Evolutionary conservation across 2,888 invertebrate species (phyloP).

Genomic region (Lampropteryx suffumata): DNA sequence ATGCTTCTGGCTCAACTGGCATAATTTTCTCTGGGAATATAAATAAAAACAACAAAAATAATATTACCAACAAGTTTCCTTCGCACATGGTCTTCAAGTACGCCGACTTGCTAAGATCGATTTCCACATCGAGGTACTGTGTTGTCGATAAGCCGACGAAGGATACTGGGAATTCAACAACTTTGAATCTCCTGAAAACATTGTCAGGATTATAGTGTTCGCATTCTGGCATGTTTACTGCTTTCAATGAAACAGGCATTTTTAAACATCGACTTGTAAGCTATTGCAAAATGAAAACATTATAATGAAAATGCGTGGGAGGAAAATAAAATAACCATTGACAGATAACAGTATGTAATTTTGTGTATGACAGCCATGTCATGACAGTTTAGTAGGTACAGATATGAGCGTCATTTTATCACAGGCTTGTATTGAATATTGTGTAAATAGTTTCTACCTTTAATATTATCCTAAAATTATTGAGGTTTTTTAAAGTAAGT

Average conservation of each 20-base stretch:
- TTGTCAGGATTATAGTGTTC: conserved; percentile 56
- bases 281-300: not conserved
- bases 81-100: conserved; percentile 66
- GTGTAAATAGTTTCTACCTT: no score
- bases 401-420: no score
- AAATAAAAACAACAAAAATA: conserved; percentile 1
- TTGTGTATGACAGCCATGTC: no score
- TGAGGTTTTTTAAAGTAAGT: no score
- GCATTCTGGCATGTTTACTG: conserved; percentile 43
- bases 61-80: conserved; percentile 59
- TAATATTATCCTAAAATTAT: no score
- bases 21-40: not conserved
- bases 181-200: conserved; percentile 62
- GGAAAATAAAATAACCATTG: not conserved
- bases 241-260: not conserved
- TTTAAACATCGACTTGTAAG: not conserved
- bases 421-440: no score
- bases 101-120: conserved; percentile 56
- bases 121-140: conserved; percentile 56
- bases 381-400: no score
- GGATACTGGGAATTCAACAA: conserved; percentile 68
- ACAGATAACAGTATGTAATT: no score
- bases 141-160: conserved; percentile 62
- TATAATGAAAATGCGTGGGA: no score
- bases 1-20: conserved; percentile 6